phyloP scores from a whole-genome alignment of 1,140 invertebrate genomes.

The Adelges cooleyi region DNA sequence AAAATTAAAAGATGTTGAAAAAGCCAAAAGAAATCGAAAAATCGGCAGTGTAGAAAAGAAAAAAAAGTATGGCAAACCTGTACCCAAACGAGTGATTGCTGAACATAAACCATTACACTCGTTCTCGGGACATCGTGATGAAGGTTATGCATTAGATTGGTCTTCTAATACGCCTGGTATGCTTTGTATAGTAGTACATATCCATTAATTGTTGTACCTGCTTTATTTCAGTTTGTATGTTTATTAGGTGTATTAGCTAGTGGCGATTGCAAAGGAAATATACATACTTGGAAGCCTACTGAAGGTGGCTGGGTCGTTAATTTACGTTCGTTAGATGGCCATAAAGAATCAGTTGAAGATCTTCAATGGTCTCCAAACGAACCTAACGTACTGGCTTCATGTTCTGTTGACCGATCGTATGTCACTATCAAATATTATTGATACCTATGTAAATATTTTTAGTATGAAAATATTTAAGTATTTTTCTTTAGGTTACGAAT shows the following conservation, averaged over 20 bases:
- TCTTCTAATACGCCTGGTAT: constrained; percentile 60
- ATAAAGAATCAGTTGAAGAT: constrained; percentile 91
- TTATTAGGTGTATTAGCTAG: constrained; percentile 63
- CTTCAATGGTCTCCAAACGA: constrained; percentile 98
- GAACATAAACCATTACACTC: constrained; percentile 60
- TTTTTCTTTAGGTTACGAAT: constrained; percentile 56
- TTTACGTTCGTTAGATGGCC: constrained; percentile 72
- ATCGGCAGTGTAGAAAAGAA: constrained; percentile 40
- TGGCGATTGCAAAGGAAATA: constrained; percentile 80
- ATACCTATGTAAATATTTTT: too few species aligned
- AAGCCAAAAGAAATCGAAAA: constrained; percentile 37
- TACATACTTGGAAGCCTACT: constrained; percentile 81
- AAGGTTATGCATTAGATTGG: constrained; percentile 96
- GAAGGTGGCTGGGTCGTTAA: constrained; percentile 77
- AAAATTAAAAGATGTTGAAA: constrained; percentile 65
- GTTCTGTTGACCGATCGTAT: constrained; percentile 81
- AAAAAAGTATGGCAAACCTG: constrained; percentile 29
- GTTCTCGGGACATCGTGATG: constrained; percentile 79
- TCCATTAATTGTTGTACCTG: neutral
- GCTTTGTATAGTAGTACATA: neutral
- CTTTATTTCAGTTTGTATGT: neutral
- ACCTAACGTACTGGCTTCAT: constrained; percentile 82
- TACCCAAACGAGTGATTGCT: constrained; percentile 35
- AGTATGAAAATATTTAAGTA: constrained; percentile 18
- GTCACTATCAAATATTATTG: constrained; percentile 14